phyloP scores from a whole-genome alignment of 2,113 vertebrate genomes.

The Euleptes europaea region DNA sequence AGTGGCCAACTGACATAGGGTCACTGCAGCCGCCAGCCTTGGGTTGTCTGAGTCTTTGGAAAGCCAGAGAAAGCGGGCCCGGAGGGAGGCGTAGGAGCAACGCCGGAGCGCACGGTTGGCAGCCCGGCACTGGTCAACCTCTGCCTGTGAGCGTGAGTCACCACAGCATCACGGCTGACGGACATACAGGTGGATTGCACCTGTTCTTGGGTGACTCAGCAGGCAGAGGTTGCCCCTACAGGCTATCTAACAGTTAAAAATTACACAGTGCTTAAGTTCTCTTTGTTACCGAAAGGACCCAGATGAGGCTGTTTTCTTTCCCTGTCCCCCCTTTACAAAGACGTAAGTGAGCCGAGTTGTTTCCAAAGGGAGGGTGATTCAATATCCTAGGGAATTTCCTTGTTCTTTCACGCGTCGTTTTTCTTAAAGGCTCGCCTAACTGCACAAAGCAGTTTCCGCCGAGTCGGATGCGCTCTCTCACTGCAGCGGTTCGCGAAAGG shows the following conservation, averaged over 20 bases:
- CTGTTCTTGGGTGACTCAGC: no score
- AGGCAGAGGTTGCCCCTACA: no score
- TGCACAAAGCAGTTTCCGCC: neutral
- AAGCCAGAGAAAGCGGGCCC: no score
- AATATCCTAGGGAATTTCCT: conserved; percentile 31
- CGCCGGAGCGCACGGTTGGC: no score
- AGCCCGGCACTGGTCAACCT: no score
- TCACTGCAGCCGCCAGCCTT: no score
- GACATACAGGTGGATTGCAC: neutral
- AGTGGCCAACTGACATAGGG: no score
- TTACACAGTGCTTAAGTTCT: neutral
- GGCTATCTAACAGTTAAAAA: neutral
- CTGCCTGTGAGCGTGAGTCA: no score
- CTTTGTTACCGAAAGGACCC: neutral
- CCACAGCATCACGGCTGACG: no score
- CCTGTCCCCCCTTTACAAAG: neutral
- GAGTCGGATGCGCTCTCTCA: neutral
- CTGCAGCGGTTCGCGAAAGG: neutral
- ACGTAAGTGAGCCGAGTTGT: neutral
- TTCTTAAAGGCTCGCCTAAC: neutral
- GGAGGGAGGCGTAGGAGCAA: no score
- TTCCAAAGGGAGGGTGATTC: conserved; percentile 35
- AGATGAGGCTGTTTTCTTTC: neutral
- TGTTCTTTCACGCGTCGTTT: neutral
- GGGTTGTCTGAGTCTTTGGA: no score